phyloP scores from a whole-genome alignment of 2,888 invertebrate genomes.

The Diaprepes abbreviatus region DNA sequence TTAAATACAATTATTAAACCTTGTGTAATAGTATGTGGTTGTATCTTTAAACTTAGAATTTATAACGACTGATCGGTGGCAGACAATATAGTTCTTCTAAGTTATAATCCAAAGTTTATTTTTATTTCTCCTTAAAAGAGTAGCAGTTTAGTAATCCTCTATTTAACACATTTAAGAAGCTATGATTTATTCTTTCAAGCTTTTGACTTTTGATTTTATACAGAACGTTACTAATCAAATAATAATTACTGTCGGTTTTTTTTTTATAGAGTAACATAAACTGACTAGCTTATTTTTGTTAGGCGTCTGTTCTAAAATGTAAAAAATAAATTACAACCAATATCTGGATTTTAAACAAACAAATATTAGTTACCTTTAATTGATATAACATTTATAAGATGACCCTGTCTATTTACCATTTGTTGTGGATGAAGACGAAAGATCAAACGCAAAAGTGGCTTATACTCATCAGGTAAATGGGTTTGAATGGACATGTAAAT shows the following conservation, averaged over 20 bases:
- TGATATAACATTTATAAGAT: background rate
- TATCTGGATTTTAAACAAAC: no score
- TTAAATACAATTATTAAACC: background rate
- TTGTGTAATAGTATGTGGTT: background rate
- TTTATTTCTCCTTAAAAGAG: background rate
- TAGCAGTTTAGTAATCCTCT: background rate
- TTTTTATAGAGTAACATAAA: no score
- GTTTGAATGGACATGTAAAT: slow-evolving; percentile 3
- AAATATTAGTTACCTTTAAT: no score
- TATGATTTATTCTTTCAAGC: no score
- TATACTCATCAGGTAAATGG: slow-evolving; percentile 5
- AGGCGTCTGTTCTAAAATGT: no score
- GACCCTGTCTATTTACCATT: background rate
- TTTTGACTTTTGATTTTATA: no score
- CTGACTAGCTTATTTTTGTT: no score
- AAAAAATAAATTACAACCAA: no score
- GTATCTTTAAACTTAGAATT: background rate
- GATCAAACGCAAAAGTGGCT: background rate
- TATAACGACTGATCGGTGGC: background rate
- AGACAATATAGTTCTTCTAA: background rate
- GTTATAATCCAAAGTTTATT: background rate
- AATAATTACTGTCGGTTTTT: no score
- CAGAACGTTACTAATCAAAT: no score
- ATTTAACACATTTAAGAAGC: no score
- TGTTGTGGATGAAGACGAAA: slow-evolving; percentile 6